Conservation (phyloP, 2,888 invertebrate species). For the Erpobdella octoculata region DNA sequence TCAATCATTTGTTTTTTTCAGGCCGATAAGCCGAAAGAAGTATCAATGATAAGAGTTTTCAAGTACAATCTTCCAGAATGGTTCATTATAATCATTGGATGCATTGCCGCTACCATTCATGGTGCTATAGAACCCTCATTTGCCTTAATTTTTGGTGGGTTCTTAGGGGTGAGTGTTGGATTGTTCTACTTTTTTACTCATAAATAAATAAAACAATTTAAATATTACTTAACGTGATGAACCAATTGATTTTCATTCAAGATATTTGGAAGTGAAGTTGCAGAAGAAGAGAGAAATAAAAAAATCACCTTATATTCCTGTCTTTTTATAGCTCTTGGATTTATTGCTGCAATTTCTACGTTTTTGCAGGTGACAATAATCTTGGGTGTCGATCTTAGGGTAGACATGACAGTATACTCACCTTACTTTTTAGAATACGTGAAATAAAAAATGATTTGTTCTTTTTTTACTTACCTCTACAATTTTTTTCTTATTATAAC, state of each 20-base stretch:
- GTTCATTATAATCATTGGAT: constrained; percentile 48
- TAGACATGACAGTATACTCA: background rate
- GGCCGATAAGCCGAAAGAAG: constrained; percentile 20
- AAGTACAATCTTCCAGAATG: constrained; percentile 51
- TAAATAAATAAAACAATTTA: too few relatives aligned
- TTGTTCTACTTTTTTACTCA: too few relatives aligned
- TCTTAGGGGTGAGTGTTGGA: constrained; percentile 49
- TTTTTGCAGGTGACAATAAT: constrained; percentile 18
- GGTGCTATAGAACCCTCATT: constrained; percentile 55
- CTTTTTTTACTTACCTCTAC: background rate
- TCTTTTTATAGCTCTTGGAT: constrained; percentile 31
- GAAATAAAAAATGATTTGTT: background rate
- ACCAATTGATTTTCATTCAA: too few relatives aligned
- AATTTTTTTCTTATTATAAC: too few relatives aligned
- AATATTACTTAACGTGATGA: too few relatives aligned
- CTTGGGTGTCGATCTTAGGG: too few relatives aligned
- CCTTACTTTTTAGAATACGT: background rate
- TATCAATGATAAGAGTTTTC: constrained; percentile 43
- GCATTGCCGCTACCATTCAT: constrained; percentile 48
- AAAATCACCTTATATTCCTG: constrained; percentile 23
- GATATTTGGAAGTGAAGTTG: background rate
- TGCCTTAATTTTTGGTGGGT: constrained; percentile 53
- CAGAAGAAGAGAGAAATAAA: background rate
- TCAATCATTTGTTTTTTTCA: too few relatives aligned
- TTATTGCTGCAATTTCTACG: constrained; percentile 25